Percentiles rank a stretch among this genome's conserved stretches.
Conservation (phyloP, 1,140 invertebrate genomes). For the Dinothrombium tinctorium region DNA sequence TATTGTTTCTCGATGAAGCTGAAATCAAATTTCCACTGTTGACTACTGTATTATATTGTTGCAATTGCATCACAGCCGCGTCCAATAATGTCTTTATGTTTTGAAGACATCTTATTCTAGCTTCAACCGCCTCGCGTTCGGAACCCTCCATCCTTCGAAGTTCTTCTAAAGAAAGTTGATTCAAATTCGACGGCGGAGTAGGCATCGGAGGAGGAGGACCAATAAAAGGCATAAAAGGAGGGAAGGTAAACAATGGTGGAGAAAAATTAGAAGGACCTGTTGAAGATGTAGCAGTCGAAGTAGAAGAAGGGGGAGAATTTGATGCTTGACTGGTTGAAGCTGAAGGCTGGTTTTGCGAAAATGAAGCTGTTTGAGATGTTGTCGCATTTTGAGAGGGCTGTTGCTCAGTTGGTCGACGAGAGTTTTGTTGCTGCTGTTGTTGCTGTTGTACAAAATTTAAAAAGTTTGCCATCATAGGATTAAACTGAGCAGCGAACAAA, state of each 20-base stretch:
- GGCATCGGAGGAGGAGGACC: constrained; percentile 26
- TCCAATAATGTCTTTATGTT: constrained; percentile 70
- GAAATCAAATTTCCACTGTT: constrained; percentile 1
- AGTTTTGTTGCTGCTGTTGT: constrained; percentile 12
- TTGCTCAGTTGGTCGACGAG: neutral
- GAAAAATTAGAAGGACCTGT: neutral
- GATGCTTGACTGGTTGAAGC: neutral
- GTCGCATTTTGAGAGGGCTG: neutral
- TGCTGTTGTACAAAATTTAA: neutral
- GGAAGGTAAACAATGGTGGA: constrained; percentile 5
- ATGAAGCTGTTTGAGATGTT: neutral
- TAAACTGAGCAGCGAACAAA: no score
- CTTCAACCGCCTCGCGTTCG: constrained; percentile 60
- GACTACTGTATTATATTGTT: constrained; percentile 47
- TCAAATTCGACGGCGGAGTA: constrained; percentile 37
- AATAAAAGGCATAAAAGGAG: constrained; percentile 16
- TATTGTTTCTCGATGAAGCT: constrained; percentile 1
- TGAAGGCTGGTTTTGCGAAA: constrained; percentile 2
- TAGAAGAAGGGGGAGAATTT: constrained; percentile 11
- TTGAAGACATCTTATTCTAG: constrained; percentile 53
- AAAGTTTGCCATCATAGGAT: neutral
- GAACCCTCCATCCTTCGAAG: constrained; percentile 63
- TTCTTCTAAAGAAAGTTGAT: constrained; percentile 52
- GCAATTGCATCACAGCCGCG: constrained; percentile 62
- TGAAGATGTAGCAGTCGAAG: neutral